Evolutionary conservation across 2,113 vertebrate species (phyloP).

Genomic region (Dermatemys mawii): DNA sequence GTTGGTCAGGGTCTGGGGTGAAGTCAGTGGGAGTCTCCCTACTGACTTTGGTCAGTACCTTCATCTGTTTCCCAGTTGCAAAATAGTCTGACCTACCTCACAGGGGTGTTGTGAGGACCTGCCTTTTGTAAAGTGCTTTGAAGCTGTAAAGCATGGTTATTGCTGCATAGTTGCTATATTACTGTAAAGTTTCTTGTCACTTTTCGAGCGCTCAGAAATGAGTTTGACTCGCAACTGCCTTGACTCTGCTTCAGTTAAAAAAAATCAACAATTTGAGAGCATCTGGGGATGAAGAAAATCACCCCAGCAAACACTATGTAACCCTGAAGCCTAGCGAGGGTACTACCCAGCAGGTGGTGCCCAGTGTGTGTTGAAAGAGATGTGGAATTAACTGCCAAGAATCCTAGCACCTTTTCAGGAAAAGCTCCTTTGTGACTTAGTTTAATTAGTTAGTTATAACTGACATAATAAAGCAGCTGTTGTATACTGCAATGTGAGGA

Average conservation of each 20-base stretch:
- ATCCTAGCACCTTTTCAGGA: not conserved
- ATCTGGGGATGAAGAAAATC: not conserved
- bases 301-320: not conserved
- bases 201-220: accelerated
- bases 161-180: accelerated
- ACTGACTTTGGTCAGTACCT: not conserved
- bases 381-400: not conserved
- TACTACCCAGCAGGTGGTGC: not conserved
- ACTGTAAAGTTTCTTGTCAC: not conserved
- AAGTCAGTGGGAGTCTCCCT: not conserved
- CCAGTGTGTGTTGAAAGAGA: not conserved
- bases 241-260: accelerated
- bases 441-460: not conserved
- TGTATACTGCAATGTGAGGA: accelerated
- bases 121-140: not conserved
- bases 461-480: too few relatives aligned
- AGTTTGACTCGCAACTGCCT: not conserved
- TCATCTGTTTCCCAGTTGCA: not conserved
- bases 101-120: not conserved
- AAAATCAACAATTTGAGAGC: not conserved
- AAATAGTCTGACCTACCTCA: not conserved
- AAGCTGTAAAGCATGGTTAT: accelerated
- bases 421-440: not conserved
- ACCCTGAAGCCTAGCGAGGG: not conserved
- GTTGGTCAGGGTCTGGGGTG: not conserved